Percentiles rank a stretch among this genome's conserved stretches.
Evolutionary conservation across 2,797 vertebrate genomes (phyloP).

Genomic region (Ispidina lecontei): DNA sequence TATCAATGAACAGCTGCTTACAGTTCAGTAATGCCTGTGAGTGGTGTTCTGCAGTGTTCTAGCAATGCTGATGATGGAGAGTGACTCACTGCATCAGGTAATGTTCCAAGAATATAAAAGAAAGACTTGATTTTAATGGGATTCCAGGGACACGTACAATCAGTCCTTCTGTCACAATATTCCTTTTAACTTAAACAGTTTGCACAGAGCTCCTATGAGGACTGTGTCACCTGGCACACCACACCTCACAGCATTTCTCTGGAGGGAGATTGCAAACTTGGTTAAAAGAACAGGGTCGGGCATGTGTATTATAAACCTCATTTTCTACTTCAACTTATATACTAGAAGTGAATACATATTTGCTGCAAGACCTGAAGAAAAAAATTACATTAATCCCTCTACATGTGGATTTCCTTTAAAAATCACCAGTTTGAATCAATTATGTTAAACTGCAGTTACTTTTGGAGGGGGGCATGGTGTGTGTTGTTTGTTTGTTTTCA

Average conservation of each 20-base stretch:
- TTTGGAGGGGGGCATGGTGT: not conserved
- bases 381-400: not conserved
- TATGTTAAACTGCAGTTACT: not conserved
- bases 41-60: not conserved
- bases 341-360: not conserved
- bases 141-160: not conserved
- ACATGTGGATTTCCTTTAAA: not conserved
- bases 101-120: not conserved
- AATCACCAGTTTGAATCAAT: not conserved
- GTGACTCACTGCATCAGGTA: not conserved
- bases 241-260: not conserved
- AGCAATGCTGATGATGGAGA: not conserved
- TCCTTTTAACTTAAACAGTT: not conserved
- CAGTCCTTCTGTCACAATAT: not conserved
- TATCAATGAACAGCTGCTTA: not conserved
- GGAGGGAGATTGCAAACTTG: not conserved
- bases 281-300: not conserved
- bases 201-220: not conserved
- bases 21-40: not conserved
- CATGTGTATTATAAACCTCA: not conserved
- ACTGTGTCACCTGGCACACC: not conserved
- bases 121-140: not conserved
- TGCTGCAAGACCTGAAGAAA: not conserved
- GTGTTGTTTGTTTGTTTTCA: not conserved
- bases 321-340: not conserved